Evolutionary conservation across 1,140 invertebrate species (phyloP).

Genomic region (Palaemon carinicauda): DNA sequence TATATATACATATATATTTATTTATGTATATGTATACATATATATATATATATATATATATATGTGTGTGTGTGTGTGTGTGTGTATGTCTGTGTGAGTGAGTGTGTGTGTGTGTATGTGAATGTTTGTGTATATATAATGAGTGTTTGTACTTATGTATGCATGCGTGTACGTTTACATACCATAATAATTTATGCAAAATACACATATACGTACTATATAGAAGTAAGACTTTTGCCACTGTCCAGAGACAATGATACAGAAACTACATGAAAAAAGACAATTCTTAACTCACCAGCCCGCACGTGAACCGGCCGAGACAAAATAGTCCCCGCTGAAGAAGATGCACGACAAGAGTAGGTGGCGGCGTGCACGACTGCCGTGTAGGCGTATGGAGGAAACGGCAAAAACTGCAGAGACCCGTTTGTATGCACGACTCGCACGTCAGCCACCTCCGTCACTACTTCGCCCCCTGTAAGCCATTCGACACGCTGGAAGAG

Average conservation of each 20-base stretch:
- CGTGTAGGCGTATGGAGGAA: constrained; percentile 40
- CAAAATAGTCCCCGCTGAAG: constrained; percentile 37
- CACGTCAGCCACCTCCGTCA: constrained; percentile 14
- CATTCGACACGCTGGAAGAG: constrained; percentile 11
- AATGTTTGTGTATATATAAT: too few relatives aligned
- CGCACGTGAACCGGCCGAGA: constrained; percentile 36
- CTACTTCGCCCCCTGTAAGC: constrained; percentile 27
- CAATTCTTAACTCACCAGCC: constrained; percentile 12
- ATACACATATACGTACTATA: too few relatives aligned
- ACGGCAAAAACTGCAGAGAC: constrained; percentile 31
- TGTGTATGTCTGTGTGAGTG: not conserved
- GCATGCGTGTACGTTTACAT: not conserved
- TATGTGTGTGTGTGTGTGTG: not conserved
- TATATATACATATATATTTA: too few relatives aligned
- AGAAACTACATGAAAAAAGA: not conserved
- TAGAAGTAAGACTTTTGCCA: too few relatives aligned
- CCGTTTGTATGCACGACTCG: constrained; percentile 20
- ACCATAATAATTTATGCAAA: too few relatives aligned
- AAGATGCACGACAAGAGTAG: constrained; percentile 37
- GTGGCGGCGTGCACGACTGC: constrained; percentile 37
- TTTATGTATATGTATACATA: too few relatives aligned
- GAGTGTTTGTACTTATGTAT: too few relatives aligned
- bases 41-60: too few relatives aligned
- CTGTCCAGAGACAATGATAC: not conserved
- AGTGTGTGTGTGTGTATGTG: too few relatives aligned